These are phyloP conservation scores for Trididemnum clinides DNA, from an alignment of 23 tunicate species.

Conservation along the genomic window DNA sequence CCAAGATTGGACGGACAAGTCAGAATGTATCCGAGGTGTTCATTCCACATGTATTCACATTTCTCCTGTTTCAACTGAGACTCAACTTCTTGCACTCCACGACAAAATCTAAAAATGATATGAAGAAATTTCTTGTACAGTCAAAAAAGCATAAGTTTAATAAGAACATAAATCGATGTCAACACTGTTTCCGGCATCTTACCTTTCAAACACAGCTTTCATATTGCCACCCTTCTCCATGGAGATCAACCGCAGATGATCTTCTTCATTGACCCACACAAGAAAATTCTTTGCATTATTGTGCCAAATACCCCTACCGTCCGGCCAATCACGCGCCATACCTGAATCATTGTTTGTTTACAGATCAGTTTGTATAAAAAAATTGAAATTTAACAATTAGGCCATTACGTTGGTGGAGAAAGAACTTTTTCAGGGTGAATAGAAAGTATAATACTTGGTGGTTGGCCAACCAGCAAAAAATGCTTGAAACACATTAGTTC, in stretches of 20 bases:
- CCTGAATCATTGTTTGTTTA: too few species aligned
- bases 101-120: slow-evolving; percentile 76
- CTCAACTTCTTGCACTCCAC: slow-evolving; percentile 53
- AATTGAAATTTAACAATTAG: too few species aligned
- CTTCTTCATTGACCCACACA: slow-evolving; percentile 90
- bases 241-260: slow-evolving; percentile 76
- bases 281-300: slow-evolving; percentile 79
- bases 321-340: slow-evolving; percentile 98
- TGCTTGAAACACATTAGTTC: too few species aligned
- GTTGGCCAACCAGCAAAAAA: too few species aligned
- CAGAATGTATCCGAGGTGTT: slow-evolving; percentile 86
- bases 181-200: too few species aligned
- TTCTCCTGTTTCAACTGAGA: slow-evolving; percentile 47
- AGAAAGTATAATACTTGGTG: too few species aligned
- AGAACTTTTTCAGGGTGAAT: too few species aligned
- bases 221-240: slow-evolving; percentile 90
- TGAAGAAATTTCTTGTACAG: too few species aligned
- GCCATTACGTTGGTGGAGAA: too few species aligned
- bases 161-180: too few species aligned
- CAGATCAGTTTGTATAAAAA: too few species aligned
- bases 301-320: slow-evolving; percentile 88
- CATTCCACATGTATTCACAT: slow-evolving; percentile 80
- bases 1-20: slow-evolving; percentile 95
- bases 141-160: too few species aligned
- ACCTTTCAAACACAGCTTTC: slow-evolving; percentile 77